phyloP scores from a whole-genome alignment of 2,888 invertebrate genomes.

The Neocrepidodera transversa region DNA sequence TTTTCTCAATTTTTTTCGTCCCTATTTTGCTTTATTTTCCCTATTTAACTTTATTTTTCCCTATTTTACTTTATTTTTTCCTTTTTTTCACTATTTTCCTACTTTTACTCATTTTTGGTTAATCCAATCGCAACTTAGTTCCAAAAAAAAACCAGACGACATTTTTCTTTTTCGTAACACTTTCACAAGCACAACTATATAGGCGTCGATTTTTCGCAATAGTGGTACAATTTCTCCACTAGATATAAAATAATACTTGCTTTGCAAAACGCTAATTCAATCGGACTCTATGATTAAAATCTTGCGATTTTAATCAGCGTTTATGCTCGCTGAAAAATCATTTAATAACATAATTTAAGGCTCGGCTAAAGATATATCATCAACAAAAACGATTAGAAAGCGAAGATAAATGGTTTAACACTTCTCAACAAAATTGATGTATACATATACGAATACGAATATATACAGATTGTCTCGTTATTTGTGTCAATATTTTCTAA shows the following conservation, averaged over 20 bases:
- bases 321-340: constrained; percentile 23
- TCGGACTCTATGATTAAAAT: constrained; percentile 14
- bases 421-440: constrained; percentile 7
- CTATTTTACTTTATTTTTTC: too few relatives aligned
- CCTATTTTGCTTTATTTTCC: too few relatives aligned
- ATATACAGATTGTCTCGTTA: too few relatives aligned
- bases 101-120: too few relatives aligned
- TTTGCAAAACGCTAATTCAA: constrained; percentile 2
- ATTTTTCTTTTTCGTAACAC: too few relatives aligned
- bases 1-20: too few relatives aligned
- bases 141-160: too few relatives aligned
- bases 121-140: too few relatives aligned
- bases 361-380: constrained; percentile 27
- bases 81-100: too few relatives aligned
- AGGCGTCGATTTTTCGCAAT: not conserved
- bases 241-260: not conserved
- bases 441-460: too few relatives aligned
- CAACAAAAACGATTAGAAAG: constrained; percentile 27
- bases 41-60: too few relatives aligned
- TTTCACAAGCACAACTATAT: not conserved
- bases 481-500: too few relatives aligned
- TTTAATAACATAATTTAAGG: constrained; percentile 28
- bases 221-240: not conserved
- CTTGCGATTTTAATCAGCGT: constrained; percentile 12
- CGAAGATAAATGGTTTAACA: constrained; percentile 26